A percentile compares a stretch with the other conserved stretches of the same genome.
Conservation (phyloP, 2,888 invertebrate species). For the Sialis fuliginosa region DNA sequence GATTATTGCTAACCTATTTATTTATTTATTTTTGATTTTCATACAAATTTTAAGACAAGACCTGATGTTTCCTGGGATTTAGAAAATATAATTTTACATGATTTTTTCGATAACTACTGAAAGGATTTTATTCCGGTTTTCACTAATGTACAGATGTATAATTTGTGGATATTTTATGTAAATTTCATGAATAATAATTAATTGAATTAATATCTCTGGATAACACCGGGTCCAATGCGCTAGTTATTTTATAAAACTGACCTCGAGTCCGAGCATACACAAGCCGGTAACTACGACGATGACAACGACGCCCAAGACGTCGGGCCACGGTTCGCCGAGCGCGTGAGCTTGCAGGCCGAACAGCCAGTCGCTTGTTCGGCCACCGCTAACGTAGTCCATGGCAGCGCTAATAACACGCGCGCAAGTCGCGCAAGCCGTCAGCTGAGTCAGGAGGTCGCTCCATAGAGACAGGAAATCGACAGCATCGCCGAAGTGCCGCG, state of each 20-base stretch:
- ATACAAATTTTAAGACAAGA: too few species aligned
- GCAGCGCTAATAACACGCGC: conserved; percentile 42
- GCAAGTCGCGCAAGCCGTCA: conserved; percentile 41
- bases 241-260: conserved; percentile 15
- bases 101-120: too few species aligned
- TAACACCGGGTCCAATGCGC: background rate
- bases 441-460: conserved; percentile 37
- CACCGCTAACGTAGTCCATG: conserved; percentile 40
- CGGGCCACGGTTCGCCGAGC: conserved; percentile 43
- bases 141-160: too few species aligned
- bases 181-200: too few species aligned
- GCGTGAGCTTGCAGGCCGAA: conserved; percentile 38
- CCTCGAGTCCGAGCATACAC: conserved; percentile 46
- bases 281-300: conserved; percentile 39
- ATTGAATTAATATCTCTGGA: too few species aligned
- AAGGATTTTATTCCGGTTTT: too few species aligned
- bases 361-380: conserved; percentile 37
- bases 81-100: too few species aligned
- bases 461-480: conserved; percentile 39
- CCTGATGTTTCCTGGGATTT: too few species aligned
- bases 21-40: too few species aligned
- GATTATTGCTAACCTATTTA: too few species aligned
- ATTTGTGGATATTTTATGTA: too few species aligned
- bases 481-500: conserved; percentile 31
- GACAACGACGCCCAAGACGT: conserved; percentile 40